Conservation (phyloP, 2,113 vertebrate species). For the Tiliqua scincoides region DNA sequence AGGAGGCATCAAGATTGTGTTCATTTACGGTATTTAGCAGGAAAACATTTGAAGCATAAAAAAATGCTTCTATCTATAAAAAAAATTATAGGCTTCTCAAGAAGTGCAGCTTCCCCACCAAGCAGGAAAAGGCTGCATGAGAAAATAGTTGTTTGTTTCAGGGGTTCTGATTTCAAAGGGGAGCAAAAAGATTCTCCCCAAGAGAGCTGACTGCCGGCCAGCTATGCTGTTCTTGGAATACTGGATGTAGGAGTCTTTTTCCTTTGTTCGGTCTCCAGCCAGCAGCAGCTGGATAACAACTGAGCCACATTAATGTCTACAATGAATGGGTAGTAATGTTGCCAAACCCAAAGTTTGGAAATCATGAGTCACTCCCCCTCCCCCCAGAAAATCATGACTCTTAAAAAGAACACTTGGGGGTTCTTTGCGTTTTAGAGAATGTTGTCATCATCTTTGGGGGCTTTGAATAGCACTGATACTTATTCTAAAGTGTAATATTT, state of each 20-base stretch:
- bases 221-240: neutral
- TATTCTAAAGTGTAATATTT: neutral
- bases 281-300: neutral
- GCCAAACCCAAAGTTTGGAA: constrained; percentile 30
- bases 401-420: neutral
- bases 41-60: neutral
- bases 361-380: neutral
- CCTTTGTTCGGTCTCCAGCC: neutral
- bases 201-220: neutral
- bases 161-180: constrained; percentile 16
- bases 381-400: neutral
- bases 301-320: constrained; percentile 25
- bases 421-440: neutral
- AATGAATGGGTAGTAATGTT: neutral
- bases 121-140: neutral
- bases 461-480: neutral
- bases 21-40: neutral
- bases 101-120: neutral
- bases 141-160: constrained; percentile 1
- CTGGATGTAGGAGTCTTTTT: neutral
- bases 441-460: neutral
- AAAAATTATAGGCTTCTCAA: neutral
- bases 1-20: neutral
- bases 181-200: constrained; percentile 4
- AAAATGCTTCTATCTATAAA: neutral